A percentile compares a stretch with the other conserved stretches of the same genome.
Evolutionary conservation across 2,797 vertebrate species (phyloP).

Genomic region (Bucorvus abyssinicus): DNA sequence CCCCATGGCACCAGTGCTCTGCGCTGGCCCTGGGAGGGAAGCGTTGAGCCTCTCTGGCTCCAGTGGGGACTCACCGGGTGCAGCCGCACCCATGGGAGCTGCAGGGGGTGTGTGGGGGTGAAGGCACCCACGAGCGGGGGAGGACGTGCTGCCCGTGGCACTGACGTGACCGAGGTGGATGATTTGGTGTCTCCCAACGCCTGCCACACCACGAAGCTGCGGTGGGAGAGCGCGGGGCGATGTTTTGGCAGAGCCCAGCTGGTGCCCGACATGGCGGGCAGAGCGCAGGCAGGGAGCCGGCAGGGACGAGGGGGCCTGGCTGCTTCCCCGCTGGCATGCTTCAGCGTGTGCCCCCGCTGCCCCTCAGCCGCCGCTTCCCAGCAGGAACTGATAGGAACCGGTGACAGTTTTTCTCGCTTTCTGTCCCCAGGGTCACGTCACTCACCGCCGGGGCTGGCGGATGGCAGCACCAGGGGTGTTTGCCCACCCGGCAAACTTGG

Average conservation of each 20-base stretch:
- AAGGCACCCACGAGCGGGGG: neutral
- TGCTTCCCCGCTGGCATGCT: neutral
- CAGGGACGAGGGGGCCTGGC: neutral
- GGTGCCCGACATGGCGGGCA: neutral
- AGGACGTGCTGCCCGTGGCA: neutral
- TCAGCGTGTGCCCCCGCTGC: neutral
- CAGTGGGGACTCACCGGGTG: accelerated
- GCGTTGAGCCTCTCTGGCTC: accelerated
- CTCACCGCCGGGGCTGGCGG: constrained; percentile 22
- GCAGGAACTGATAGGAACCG: constrained; percentile 14
- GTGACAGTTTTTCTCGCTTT: constrained; percentile 63
- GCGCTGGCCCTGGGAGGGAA: neutral
- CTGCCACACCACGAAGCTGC: neutral
- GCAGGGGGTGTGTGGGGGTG: neutral
- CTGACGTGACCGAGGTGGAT: neutral
- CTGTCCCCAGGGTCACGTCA: constrained; percentile 53
- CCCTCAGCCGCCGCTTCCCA: constrained; percentile 14
- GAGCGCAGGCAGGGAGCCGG: neutral
- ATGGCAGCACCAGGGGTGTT: neutral
- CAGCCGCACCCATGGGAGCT: neutral
- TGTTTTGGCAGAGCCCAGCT: neutral
- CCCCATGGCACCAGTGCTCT: neutral
- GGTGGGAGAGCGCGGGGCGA: neutral
- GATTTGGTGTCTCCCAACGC: constrained; percentile 2
- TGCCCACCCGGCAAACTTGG: neutral